Base-by-base conservation (phyloP, 2,113 vertebrate genomes). In the Galbula dea region DNA sequence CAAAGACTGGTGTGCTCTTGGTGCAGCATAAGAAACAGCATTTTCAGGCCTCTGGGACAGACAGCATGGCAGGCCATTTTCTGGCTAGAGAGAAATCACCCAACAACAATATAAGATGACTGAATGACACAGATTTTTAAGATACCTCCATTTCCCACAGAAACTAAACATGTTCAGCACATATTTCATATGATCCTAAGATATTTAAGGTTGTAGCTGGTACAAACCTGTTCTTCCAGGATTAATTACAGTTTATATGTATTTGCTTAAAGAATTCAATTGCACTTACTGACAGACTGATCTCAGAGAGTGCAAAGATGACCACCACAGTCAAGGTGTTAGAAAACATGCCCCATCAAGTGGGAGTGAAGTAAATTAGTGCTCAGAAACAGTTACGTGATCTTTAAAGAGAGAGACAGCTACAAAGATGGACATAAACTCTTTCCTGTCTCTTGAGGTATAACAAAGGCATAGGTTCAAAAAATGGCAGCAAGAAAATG, bases 41-140 rank as follows among this genome's bases (percentile, higher is more conserved):
- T 94, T 96, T 96, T 94, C 96, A 94, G 96, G 93, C 26, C 83
- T 87, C 87, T 96, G 94, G 93, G 68, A 91, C 69, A 94, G 91
- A 94, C 93, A 94, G 81, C 81, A 93, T 88, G 93, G 95, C 61
- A 96, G 92, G 77, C 78, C 63, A 93, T 91, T 94, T 96, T 94
- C 94, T 95, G 91, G 96, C 93, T 97, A 96, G 83, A 95, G 89
- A 97, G 41, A 97, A 96, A 97, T 92, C 89, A 97, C 89, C 75
- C 96, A 96, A 96, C 68, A 97, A 92, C 76, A 94, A 83, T 17
- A 72, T 95, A 94, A 97, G 92, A 93, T 61, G 61, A 79, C 67
- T 83, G 65, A 90, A 86, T 13, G 65, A 71, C 46, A 96, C 69
- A 91, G 46, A 73, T 37, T 92, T 91, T 91, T 82, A 87, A 87